Evolutionary conservation across 2,797 vertebrate species (phyloP).

Genomic region (Jordanella pulchra): DNA sequence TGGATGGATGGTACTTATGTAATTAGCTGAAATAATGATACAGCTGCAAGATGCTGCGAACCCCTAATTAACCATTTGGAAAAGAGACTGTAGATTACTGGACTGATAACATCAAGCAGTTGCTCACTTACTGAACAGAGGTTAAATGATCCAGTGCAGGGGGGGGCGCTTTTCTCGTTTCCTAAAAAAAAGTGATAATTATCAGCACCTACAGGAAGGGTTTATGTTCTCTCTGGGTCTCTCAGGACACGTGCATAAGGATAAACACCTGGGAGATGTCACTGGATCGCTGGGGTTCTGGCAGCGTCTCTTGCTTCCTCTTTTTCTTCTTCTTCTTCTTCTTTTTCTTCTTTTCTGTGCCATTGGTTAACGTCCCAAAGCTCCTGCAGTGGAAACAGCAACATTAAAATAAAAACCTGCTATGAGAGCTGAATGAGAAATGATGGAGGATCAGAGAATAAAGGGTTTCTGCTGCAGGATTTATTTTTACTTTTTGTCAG

Average conservation of each 20-base stretch:
- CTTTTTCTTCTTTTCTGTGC: conserved; percentile 87
- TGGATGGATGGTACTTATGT: no score
- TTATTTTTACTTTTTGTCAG: neutral
- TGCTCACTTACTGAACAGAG: conserved; percentile 84
- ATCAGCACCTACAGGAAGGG: conserved; percentile 1
- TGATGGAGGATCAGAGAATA: neutral
- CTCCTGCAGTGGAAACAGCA: conserved; percentile 27
- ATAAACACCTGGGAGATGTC: conserved; percentile 86
- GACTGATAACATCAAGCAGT: neutral
- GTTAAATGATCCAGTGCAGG: conserved; percentile 85
- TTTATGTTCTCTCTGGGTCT: neutral
- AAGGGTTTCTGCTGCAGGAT: neutral
- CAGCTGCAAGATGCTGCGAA: neutral
- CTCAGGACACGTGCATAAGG: conserved; percentile 32
- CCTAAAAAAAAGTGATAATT: conserved; percentile 52
- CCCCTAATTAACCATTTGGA: neutral
- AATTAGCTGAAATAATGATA: neutral
- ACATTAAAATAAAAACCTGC: conserved; percentile 13
- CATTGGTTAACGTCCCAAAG: conserved; percentile 87
- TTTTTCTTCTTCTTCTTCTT: conserved; percentile 88
- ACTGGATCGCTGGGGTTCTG: conserved; percentile 84
- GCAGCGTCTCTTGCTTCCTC: conserved; percentile 89
- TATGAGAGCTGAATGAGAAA: conserved; percentile 21
- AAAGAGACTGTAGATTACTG: neutral
- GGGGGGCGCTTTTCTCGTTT: conserved; percentile 82